Conservation (phyloP, 92 coral and sea anemone genomes). For the Isaurus tuberculatus region DNA sequence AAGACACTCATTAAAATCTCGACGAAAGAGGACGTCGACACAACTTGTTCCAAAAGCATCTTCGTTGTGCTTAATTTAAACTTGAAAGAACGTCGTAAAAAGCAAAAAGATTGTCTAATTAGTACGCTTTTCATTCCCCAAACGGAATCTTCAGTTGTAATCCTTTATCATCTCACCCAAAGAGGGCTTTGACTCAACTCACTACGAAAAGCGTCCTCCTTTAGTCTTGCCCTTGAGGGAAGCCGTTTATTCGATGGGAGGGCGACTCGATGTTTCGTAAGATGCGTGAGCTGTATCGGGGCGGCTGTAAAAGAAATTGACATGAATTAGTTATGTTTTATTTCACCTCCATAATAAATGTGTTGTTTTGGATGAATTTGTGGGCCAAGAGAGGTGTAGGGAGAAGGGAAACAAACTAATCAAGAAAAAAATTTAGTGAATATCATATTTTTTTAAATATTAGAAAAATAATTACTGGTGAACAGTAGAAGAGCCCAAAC, state of each 20-base stretch:
- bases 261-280: constrained; percentile 76
- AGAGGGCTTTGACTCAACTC: constrained; percentile 34
- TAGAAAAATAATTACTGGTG: too few relatives aligned
- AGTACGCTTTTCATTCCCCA: neutral
- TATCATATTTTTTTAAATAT: too few relatives aligned
- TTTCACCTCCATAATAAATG: too few relatives aligned
- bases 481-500: too few relatives aligned
- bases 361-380: neutral
- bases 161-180: constrained; percentile 29
- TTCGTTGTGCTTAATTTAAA: too few relatives aligned
- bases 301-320: constrained; percentile 59
- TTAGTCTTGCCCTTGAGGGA: constrained; percentile 71
- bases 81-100: neutral
- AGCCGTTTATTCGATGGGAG: constrained; percentile 67
- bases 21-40: too few relatives aligned
- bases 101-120: neutral
- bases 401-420: too few relatives aligned
- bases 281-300: constrained; percentile 71
- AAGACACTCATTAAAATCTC: too few relatives aligned
- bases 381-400: too few relatives aligned
- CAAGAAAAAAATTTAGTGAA: too few relatives aligned
- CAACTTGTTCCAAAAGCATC: too few relatives aligned
- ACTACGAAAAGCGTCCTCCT: constrained; percentile 51
- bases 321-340: neutral
- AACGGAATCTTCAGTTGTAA: neutral